Evolutionary conservation across 1,140 invertebrate species (phyloP).

Genomic region (Cephus cinctus): DNA sequence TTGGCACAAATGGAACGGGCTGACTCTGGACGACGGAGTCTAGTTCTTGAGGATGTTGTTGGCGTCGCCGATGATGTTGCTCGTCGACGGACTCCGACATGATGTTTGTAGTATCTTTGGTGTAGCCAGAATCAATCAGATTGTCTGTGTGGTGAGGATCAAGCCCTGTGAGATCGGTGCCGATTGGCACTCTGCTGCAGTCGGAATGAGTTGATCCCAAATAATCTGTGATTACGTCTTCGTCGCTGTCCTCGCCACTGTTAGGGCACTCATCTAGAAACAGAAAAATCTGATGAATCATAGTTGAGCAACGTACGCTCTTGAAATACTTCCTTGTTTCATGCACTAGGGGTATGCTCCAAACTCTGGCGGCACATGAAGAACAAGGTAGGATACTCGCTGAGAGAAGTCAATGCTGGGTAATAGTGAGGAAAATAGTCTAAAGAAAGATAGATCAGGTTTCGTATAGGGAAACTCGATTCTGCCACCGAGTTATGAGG

Average conservation of each 20-base stretch:
- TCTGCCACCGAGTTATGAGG: too few relatives aligned
- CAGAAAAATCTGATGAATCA: neutral
- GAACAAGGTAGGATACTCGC: too few relatives aligned
- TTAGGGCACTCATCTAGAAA: conserved; percentile 60
- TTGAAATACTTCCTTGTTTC: neutral
- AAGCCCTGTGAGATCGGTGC: conserved; percentile 37
- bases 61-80: conserved; percentile 26
- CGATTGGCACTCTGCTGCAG: conserved; percentile 35
- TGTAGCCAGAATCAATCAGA: conserved; percentile 41
- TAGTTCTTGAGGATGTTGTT: conserved; percentile 27
- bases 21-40: conserved; percentile 40
- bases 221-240: conserved; percentile 69
- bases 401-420: too few relatives aligned
- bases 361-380: too few relatives aligned
- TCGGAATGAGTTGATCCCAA: conserved; percentile 45
- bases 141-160: conserved; percentile 36
- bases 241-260: conserved; percentile 66
- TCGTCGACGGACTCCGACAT: conserved; percentile 26
- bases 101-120: conserved; percentile 44
- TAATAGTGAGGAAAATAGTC: neutral
- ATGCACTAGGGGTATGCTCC: neutral
- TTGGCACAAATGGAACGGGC: conserved; percentile 66
- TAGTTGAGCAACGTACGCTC: neutral
- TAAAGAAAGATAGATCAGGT: too few relatives aligned
- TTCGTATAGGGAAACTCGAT: too few relatives aligned